Evolutionary conservation across 2,888 invertebrate genomes (phyloP), one percentile per base, ranked within the genome.

Genomic region (Hesperia comma): DNA sequence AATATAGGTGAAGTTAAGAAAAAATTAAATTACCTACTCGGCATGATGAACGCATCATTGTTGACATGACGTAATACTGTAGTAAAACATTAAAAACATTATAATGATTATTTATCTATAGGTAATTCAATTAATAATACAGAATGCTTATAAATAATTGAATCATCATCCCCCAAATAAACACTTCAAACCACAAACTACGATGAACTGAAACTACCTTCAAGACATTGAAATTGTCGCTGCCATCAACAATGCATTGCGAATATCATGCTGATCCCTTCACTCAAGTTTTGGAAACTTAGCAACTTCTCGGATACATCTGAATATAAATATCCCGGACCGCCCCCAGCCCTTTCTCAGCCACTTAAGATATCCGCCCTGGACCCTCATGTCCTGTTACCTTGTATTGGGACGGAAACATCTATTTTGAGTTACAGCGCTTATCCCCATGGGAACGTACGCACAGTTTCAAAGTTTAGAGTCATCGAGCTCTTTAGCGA

Each of bases 271-370:
- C 33, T 63, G 41, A 68, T 68, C 80, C 79, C 83, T 81, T 82
- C 76, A 71, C 71, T 70, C 71, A 78, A 81, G 83, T 85, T 80
- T 78, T 76, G 70, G 70, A 75, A 79, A 83, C 78, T 83, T 82
- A 73, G 74, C 74, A 80, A 74, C 74, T 80, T 83, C 85, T 87
- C 87, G 88, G 88, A 88, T 89, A 86, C 85, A 88, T 87, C 83
- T 81, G 86, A 87, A 86, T 89, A 88, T 89, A 90, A 90, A 91
- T 90, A 88, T 87, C 87, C 87, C 79, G 75, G 67, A 72, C 72
- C 77, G 77, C 83, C 84, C 77, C 77, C 71, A 83, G 85, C 86
- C 87, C 87, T 86, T 88, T 84, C 80, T 76, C 81, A 81, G 85
- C 83, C 87, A 90, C 90, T 90, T 87, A 87, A 88, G 86, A 87